Percentiles rank a stretch among this genome's conserved stretches.
These are phyloP conservation scores for Eurosta solidaginis DNA, from an alignment of 1,140 invertebrate species.

Conservation along the genomic window DNA sequence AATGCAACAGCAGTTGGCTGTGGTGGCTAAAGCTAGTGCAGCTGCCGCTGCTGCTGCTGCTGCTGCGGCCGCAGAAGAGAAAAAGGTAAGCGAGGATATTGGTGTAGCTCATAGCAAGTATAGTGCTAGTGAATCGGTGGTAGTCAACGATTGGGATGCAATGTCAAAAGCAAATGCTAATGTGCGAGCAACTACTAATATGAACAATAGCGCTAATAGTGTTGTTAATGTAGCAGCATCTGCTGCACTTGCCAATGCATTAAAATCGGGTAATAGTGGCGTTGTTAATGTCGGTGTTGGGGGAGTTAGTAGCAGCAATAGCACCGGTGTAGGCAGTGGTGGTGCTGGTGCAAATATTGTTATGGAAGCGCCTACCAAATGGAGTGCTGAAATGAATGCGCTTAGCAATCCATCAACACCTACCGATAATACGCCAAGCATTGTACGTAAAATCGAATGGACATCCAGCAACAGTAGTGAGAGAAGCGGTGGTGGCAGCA, in stretches of 20 bases:
- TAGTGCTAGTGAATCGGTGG: background rate
- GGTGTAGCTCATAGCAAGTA: background rate
- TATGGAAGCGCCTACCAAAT: slow-evolving; percentile 43
- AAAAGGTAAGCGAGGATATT: background rate
- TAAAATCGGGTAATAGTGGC: slow-evolving; percentile 36
- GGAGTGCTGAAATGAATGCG: slow-evolving; percentile 57
- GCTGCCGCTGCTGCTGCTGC: background rate
- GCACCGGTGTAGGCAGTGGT: background rate
- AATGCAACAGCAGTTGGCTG: slow-evolving; percentile 46
- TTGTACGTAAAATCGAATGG: slow-evolving; percentile 50
- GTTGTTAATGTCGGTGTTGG: background rate
- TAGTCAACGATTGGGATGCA: slow-evolving; percentile 30
- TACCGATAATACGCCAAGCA: slow-evolving; percentile 12
- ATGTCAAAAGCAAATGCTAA: slow-evolving; percentile 16
- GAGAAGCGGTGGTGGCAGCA: background rate
- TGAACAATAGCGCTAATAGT: slow-evolving; percentile 18
- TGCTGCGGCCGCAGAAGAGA: background rate
- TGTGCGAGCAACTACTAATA: background rate
- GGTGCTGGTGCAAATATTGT: background rate
- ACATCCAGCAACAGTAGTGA: slow-evolving; percentile 32
- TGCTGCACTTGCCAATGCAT: slow-evolving; percentile 48
- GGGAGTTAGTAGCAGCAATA: background rate
- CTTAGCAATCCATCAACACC: slow-evolving; percentile 38
- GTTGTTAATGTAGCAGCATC: slow-evolving; percentile 51
- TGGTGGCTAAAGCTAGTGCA: slow-evolving; percentile 15